Percentiles rank a stretch among this genome's conserved stretches.
phyloP scores from a whole-genome alignment of 2,888 invertebrate species.

The Chrysodeixis includens region DNA sequence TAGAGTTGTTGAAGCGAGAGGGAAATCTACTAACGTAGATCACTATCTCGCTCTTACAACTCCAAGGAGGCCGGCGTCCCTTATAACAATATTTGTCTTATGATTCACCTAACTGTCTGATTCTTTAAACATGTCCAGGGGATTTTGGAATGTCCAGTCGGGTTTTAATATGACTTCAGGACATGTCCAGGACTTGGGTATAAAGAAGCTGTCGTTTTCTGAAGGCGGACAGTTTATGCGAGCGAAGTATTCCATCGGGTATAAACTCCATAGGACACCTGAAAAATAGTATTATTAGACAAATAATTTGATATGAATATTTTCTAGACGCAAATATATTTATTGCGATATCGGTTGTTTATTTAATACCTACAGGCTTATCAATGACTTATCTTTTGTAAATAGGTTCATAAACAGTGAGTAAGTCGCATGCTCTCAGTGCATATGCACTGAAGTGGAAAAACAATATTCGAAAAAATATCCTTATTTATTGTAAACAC shows the following conservation, averaged over 20 bases:
- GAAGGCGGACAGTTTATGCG: constrained; percentile 92
- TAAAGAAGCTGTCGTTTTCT: constrained; percentile 80
- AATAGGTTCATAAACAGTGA: constrained; percentile 2
- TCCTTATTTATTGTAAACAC: too few species aligned
- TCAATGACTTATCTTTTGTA: constrained; percentile 14
- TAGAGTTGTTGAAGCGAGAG: too few species aligned
- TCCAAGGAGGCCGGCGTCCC: too few species aligned
- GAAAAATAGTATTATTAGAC: constrained; percentile 38
- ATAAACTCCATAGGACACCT: constrained; percentile 92
- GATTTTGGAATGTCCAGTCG: constrained; percentile 84
- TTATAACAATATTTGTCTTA: too few species aligned
- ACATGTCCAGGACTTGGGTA: constrained; percentile 86
- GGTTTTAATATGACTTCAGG: constrained; percentile 82
- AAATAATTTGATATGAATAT: neutral
- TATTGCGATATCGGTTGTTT: neutral
- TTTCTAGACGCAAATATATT: constrained; percentile 6
- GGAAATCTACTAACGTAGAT: too few species aligned
- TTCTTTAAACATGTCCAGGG: constrained; percentile 68
- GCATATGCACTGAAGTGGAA: neutral
- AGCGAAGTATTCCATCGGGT: constrained; percentile 96
- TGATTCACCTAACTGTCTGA: constrained; percentile 2
- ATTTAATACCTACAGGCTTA: neutral
- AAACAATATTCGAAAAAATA: neutral
- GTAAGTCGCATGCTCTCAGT: neutral
- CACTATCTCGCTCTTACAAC: too few species aligned